Conservation (phyloP, 2,113 vertebrate species). For the Phyllostomus hastatus region DNA sequence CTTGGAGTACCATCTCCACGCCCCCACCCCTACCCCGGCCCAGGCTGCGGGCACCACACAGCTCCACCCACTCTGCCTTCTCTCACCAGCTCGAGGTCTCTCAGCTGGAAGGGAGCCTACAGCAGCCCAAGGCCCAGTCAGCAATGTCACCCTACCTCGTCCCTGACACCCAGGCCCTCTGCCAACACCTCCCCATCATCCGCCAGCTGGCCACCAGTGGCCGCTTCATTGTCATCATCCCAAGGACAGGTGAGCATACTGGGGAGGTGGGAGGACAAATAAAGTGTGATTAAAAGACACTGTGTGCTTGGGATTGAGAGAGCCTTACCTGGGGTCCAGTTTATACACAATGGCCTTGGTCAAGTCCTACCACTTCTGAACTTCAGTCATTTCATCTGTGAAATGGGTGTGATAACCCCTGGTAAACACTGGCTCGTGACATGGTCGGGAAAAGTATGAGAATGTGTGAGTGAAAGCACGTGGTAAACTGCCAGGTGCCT, state of each 20-base stretch:
- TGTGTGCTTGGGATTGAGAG: neutral
- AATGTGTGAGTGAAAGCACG: neutral
- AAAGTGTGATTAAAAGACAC: neutral
- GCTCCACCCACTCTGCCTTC: neutral
- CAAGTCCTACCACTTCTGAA: neutral
- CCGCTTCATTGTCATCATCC: conserved; percentile 98
- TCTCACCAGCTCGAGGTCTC: conserved; percentile 92
- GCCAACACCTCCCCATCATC: conserved; percentile 91
- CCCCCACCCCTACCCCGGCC: no score
- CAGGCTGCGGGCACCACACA: neutral
- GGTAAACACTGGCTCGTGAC: neutral
- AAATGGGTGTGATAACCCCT: neutral
- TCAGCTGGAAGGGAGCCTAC: conserved; percentile 96
- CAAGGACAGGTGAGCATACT: conserved; percentile 87
- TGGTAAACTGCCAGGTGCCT: neutral
- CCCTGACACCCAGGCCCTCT: conserved; percentile 93
- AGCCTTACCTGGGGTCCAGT: neutral
- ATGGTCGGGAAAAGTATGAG: neutral
- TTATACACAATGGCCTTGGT: neutral
- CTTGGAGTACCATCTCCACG: fast-evolving
- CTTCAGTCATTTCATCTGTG: neutral
- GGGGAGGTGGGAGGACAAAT: neutral
- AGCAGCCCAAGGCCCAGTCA: conserved; percentile 95
- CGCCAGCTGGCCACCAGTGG: conserved; percentile 92
- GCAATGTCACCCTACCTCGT: conserved; percentile 98